These are phyloP conservation scores for Lophius piscatorius DNA, from an alignment of 2,113 vertebrate species.

Conservation along the genomic window DNA sequence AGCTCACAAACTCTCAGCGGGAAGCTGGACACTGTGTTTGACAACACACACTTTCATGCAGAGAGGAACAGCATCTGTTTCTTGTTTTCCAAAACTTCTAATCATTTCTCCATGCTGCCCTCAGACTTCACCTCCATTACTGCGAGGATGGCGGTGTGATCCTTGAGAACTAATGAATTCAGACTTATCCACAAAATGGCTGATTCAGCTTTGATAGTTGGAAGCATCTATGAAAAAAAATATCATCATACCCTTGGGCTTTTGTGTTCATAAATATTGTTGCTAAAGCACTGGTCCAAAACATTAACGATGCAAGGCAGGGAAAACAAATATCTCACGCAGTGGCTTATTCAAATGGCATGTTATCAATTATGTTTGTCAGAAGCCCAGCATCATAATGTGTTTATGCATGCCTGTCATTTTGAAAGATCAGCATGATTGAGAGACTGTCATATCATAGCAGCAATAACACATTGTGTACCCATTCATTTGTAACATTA, in stretches of 20 bases:
- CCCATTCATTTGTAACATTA: not conserved
- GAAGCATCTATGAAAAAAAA: slow-evolving; percentile 61
- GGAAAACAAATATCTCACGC: slow-evolving; percentile 46
- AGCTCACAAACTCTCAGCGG: not conserved
- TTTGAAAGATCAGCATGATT: slow-evolving; percentile 18
- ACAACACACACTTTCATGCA: slow-evolving; percentile 5
- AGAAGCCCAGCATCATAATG: slow-evolving; percentile 22
- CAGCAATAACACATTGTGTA: not conserved
- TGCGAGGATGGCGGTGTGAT: slow-evolving; percentile 46
- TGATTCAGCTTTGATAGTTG: slow-evolving; percentile 64
- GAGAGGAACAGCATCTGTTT: not conserved
- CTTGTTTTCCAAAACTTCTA: slow-evolving; percentile 1
- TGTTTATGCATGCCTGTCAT: slow-evolving; percentile 30
- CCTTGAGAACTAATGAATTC: slow-evolving; percentile 69
- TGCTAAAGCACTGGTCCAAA: slow-evolving; percentile 46
- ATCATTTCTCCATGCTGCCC: slow-evolving; percentile 19
- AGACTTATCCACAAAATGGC: slow-evolving; percentile 56
- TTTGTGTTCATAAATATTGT: slow-evolving; percentile 60
- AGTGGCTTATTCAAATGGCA: slow-evolving; percentile 53
- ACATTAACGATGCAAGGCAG: slow-evolving; percentile 55
- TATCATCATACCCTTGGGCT: slow-evolving; percentile 64
- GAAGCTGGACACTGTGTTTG: not conserved
- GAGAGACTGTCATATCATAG: not conserved
- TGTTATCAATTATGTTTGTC: slow-evolving; percentile 51
- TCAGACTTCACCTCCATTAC: slow-evolving; percentile 58